phyloP scores from a whole-genome alignment of 1,140 invertebrate species.

The Ditylenchus dipsaci region DNA sequence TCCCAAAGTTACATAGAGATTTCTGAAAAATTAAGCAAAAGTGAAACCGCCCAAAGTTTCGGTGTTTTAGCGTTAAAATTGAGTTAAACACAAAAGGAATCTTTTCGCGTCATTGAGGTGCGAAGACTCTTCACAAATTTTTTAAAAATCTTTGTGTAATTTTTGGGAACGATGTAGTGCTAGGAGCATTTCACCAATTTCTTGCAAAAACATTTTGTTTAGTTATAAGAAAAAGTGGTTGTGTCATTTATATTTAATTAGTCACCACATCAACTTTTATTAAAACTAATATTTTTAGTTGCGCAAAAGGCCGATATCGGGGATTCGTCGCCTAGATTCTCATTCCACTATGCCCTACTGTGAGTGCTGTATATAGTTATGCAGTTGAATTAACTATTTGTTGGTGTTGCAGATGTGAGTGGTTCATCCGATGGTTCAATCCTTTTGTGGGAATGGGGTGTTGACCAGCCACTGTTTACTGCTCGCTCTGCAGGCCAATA shows the following conservation, averaged over 20 bases:
- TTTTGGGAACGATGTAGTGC: no score
- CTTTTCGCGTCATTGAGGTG: no score
- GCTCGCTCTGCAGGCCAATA: slow-evolving; percentile 81
- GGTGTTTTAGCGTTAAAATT: no score
- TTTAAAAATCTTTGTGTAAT: no score
- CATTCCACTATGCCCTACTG: slow-evolving; percentile 89
- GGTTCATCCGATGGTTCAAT: slow-evolving; percentile 95
- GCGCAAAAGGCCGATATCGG: slow-evolving; percentile 70
- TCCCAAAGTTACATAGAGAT: not conserved
- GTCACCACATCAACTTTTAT: slow-evolving; percentile 17
- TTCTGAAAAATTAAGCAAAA: no score
- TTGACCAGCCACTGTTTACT: slow-evolving; percentile 78
- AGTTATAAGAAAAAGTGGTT: not conserved
- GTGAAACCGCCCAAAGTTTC: no score
- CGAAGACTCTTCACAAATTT: no score
- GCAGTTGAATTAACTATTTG: slow-evolving; percentile 6
- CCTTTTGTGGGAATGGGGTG: slow-evolving; percentile 94
- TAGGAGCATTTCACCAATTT: no score
- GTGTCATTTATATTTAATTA: not conserved
- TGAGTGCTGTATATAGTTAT: slow-evolving; percentile 63
- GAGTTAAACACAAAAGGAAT: no score
- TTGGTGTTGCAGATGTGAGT: slow-evolving; percentile 75
- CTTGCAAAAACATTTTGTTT: no score
- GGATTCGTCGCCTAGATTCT: slow-evolving; percentile 85
- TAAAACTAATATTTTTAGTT: slow-evolving; percentile 59